phyloP scores from a whole-genome alignment of 2,888 invertebrate species.

The Brenthis daphne region DNA sequence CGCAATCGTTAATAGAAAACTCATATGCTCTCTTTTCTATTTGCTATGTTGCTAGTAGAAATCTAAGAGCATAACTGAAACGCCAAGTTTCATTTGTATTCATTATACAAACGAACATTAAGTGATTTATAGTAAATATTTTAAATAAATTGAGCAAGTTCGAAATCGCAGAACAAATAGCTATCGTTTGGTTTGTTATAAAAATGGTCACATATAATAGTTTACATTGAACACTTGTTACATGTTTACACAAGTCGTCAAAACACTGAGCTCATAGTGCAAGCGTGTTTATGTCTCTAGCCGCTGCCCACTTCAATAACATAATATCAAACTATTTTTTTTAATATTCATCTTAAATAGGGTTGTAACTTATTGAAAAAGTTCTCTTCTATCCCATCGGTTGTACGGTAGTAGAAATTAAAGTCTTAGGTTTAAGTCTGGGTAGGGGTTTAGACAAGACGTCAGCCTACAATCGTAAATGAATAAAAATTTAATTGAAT shows the following conservation, averaged over 20 bases:
- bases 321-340: constrained; percentile 42
- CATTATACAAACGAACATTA: no score
- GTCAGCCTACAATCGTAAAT: no score
- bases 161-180: constrained; percentile 13
- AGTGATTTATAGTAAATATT: not conserved
- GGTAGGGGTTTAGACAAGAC: no score
- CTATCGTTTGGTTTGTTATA: constrained; percentile 38
- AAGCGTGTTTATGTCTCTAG: constrained; percentile 58
- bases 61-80: no score
- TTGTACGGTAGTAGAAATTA: not conserved
- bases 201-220: constrained; percentile 48
- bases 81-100: no score
- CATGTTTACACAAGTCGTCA: constrained; percentile 66
- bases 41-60: no score
- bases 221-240: constrained; percentile 57
- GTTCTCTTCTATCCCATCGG: not conserved
- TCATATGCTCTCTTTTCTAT: no score
- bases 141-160: constrained; percentile 5
- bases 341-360: constrained; percentile 29
- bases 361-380: constrained; percentile 7
- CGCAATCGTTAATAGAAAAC: no score
- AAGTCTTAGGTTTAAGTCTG: no score
- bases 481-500: no score
- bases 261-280: constrained; percentile 73
- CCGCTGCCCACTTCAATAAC: constrained; percentile 42